Conservation (phyloP, 2,888 invertebrate genomes). For the Pseudococcus viburni region DNA sequence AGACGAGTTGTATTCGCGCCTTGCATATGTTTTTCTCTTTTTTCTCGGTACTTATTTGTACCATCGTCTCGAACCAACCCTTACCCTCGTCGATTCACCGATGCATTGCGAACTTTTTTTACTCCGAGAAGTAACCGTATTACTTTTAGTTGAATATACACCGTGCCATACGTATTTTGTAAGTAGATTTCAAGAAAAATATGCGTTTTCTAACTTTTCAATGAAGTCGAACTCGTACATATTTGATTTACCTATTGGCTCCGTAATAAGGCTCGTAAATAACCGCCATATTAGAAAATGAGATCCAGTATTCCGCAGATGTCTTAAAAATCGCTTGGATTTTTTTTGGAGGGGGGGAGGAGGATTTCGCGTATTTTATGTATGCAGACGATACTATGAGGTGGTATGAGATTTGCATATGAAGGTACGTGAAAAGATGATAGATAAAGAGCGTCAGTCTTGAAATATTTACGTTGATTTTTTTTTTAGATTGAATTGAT, state of each 20-base stretch:
- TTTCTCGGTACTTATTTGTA: background rate
- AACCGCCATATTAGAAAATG: background rate
- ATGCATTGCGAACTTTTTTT: constrained; percentile 37
- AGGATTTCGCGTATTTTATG: too few relatives aligned
- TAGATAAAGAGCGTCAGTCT: too few relatives aligned
- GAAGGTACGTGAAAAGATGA: too few relatives aligned
- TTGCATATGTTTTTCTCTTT: background rate
- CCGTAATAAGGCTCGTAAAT: constrained; percentile 26
- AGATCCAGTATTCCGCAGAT: too few relatives aligned
- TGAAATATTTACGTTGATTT: too few relatives aligned
- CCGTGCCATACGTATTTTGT: background rate
- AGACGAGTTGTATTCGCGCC: constrained; percentile 7
- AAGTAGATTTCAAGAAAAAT: background rate
- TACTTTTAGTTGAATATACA: constrained; percentile 28
- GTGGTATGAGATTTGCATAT: too few relatives aligned
- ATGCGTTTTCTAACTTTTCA: constrained; percentile 23
- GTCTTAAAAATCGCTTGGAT: too few relatives aligned
- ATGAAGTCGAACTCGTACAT: background rate
- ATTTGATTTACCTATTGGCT: background rate
- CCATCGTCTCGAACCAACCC: background rate
- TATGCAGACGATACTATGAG: too few relatives aligned
- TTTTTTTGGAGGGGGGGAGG: too few relatives aligned
- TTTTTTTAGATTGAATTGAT: too few relatives aligned
- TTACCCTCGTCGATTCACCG: background rate
- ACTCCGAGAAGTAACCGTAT: background rate